Conservation (phyloP, 2,797 vertebrate genomes). For the Tauraco hartlaubi region DNA sequence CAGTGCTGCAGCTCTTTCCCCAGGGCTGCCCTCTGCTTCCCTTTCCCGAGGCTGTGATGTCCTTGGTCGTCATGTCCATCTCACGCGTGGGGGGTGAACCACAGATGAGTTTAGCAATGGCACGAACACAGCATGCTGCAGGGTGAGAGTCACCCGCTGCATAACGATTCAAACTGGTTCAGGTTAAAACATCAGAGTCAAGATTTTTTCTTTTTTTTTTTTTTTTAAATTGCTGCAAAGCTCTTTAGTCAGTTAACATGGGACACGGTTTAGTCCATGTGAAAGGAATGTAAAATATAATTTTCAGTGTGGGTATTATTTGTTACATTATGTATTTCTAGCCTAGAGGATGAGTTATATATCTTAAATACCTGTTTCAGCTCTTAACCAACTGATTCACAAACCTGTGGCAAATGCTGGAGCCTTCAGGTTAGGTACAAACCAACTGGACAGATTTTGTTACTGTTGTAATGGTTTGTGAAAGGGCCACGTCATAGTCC, state of each 20-base stretch:
- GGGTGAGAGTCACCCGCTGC: not conserved
- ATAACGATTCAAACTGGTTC: not conserved
- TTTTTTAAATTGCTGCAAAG: not conserved
- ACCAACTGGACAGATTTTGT: not conserved
- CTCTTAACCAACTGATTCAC: not conserved
- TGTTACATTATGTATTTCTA: conserved; percentile 13
- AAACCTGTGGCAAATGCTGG: not conserved
- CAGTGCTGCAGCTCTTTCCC: not conserved
- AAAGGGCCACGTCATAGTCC: not conserved
- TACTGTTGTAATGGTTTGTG: not conserved
- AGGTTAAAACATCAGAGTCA: not conserved
- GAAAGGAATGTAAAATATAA: not conserved
- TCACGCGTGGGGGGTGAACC: not conserved
- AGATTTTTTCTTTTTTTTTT: not conserved
- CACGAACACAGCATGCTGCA: not conserved
- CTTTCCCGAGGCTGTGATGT: not conserved
- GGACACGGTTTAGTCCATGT: not conserved
- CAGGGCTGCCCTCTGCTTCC: not conserved
- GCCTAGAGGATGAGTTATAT: not conserved
- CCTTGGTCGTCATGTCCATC: not conserved
- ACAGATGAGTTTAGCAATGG: not conserved
- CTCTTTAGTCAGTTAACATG: not conserved
- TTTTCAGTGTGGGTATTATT: conserved; percentile 10
- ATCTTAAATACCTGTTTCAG: conserved; percentile 15
- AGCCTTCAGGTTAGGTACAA: not conserved